phyloP scores from a whole-genome alignment of 2,797 vertebrate species.

The Tadarida brasiliensis region DNA sequence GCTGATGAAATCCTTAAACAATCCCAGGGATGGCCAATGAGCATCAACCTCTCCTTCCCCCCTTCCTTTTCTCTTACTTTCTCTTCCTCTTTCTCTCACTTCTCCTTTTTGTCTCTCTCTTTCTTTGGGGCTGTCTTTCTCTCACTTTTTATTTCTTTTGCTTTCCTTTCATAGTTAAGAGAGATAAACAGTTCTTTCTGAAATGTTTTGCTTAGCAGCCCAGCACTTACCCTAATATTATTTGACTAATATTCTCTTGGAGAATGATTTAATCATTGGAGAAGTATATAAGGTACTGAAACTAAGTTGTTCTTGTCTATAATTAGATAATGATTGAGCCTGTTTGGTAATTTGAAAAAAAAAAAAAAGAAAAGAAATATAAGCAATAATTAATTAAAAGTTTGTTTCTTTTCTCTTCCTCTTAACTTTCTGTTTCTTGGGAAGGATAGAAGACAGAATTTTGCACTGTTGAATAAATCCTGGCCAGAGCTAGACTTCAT shows the following conservation, averaged over 20 bases:
- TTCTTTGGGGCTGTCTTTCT: background rate
- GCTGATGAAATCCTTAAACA: background rate
- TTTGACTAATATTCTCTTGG: background rate
- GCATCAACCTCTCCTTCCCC: accelerated
- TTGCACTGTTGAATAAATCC: background rate
- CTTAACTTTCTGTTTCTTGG: background rate
- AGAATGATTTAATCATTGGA: background rate
- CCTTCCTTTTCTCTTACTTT: background rate
- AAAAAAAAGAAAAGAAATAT: slow-evolving; percentile 7
- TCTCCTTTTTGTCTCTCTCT: background rate
- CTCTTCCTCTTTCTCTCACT: background rate
- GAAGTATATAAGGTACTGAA: background rate
- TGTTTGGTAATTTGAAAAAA: slow-evolving; percentile 33
- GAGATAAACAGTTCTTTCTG: background rate
- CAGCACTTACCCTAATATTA: background rate
- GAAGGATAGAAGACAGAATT: background rate
- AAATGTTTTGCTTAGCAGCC: slow-evolving; percentile 2
- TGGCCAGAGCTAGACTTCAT: background rate
- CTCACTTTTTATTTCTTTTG: background rate
- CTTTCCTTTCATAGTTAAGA: background rate
- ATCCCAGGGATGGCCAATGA: too few relatives aligned
- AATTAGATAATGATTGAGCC: background rate
- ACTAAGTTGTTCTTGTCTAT: background rate
- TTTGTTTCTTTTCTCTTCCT: background rate
- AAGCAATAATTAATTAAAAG: slow-evolving; percentile 9